Conservation (phyloP, 2,113 vertebrate species). For the Holacanthus passer region DNA sequence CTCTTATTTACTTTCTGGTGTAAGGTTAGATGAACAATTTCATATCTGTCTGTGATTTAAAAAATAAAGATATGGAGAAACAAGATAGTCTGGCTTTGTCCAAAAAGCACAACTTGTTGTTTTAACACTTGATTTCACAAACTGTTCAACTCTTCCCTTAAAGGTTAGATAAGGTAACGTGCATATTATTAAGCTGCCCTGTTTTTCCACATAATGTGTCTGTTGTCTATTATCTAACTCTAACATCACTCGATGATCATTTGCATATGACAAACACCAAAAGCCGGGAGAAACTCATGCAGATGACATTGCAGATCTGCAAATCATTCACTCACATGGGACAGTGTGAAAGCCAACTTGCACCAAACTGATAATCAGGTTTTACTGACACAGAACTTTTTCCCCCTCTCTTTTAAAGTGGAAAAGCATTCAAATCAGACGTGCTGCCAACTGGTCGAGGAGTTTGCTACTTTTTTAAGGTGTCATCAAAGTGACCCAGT, state of each 20-base stretch:
- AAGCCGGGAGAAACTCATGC: constrained; percentile 12
- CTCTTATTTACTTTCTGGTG: too few species aligned
- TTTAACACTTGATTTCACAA: background rate
- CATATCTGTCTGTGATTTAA: too few species aligned
- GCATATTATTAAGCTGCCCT: background rate
- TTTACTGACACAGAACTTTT: constrained; percentile 29
- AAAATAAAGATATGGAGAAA: too few species aligned
- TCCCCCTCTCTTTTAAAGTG: constrained; percentile 37
- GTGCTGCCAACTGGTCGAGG: constrained; percentile 62
- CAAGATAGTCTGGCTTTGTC: too few species aligned
- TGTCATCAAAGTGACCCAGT: constrained; percentile 80
- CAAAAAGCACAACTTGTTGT: too few species aligned
- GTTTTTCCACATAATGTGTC: background rate
- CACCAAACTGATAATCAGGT: constrained; percentile 44
- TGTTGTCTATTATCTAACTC: constrained; percentile 12
- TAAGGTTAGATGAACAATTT: too few species aligned
- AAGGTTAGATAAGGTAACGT: background rate
- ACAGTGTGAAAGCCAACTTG: constrained; percentile 30
- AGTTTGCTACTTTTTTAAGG: constrained; percentile 60
- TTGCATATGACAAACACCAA: constrained; percentile 50
- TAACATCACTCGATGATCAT: constrained; percentile 29
- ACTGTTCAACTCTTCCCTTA: background rate
- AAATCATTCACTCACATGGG: constrained; percentile 30
- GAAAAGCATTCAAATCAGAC: constrained; percentile 73
- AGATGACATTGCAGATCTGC: background rate